Evolutionary conservation across 2,113 vertebrate species (phyloP).

Genomic region (Zosterops japonicus): DNA sequence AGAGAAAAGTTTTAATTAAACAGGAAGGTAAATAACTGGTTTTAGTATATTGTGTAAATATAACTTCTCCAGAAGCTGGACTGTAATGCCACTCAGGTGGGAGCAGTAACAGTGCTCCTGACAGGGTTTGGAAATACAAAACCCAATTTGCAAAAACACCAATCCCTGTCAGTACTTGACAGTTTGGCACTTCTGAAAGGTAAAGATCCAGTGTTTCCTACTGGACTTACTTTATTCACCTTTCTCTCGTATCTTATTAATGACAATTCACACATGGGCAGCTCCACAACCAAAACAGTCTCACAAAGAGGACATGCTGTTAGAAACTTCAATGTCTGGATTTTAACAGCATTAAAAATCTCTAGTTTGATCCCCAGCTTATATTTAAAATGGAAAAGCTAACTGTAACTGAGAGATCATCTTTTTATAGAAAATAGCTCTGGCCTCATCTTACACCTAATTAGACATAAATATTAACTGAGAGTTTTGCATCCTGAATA

Average conservation of each 20-base stretch:
- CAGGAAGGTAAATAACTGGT: constrained; percentile 2
- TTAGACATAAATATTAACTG: constrained; percentile 19
- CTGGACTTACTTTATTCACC: neutral
- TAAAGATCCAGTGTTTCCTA: neutral
- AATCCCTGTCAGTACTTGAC: neutral
- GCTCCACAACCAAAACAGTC: neutral
- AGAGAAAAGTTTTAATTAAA: constrained; percentile 39
- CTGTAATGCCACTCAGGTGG: neutral
- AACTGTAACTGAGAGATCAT: neutral
- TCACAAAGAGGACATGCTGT: neutral
- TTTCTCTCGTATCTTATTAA: neutral
- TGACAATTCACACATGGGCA: neutral
- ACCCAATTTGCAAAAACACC: neutral
- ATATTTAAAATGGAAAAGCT: neutral
- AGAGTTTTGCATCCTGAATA: neutral
- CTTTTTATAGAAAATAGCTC: constrained; percentile 13
- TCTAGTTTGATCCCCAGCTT: neutral
- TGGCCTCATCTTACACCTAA: neutral
- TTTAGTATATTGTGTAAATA: neutral
- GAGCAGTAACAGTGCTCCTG: neutral
- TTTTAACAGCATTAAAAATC: neutral
- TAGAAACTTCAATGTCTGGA: neutral
- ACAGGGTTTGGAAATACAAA: neutral
- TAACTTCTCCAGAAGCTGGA: neutral
- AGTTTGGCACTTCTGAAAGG: neutral